phyloP scores from a whole-genome alignment of 2,113 vertebrate genomes.

The Sturnus vulgaris region DNA sequence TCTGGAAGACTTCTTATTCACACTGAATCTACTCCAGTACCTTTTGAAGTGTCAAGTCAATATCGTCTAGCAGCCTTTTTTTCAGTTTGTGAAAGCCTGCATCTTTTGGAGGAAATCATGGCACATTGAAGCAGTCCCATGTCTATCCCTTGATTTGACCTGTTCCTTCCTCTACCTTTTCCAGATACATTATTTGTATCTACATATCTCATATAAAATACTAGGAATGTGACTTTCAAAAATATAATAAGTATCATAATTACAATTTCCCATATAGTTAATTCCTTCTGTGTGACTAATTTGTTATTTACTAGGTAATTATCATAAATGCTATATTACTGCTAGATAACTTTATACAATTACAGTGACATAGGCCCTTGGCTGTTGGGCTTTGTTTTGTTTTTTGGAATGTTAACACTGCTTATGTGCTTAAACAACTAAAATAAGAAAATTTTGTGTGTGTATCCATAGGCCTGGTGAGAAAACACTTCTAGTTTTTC shows the following conservation, averaged over 20 bases:
- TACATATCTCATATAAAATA: not conserved
- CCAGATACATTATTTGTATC: not conserved
- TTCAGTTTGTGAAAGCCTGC: not conserved
- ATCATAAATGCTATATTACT: not conserved
- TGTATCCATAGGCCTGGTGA: not conserved
- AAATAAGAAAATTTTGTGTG: not conserved
- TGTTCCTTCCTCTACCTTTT: not conserved
- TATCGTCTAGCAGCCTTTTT: not conserved
- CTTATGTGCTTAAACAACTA: not conserved
- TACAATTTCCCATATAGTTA: not conserved
- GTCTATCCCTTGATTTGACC: not conserved
- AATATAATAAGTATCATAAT: not conserved
- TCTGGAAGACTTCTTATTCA: not conserved
- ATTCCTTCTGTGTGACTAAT: not conserved
- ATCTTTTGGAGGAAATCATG: not conserved
- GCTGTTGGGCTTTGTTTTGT: not conserved
- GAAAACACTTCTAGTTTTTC: not conserved
- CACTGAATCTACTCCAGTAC: not conserved
- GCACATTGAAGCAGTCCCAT: not conserved
- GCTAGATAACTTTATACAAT: not conserved
- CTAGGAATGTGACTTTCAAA: not conserved
- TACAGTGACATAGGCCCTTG: not conserved
- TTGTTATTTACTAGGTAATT: not conserved
- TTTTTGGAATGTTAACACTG: not conserved
- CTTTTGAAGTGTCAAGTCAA: not conserved